Evolutionary conservation across 2,888 invertebrate genomes (phyloP).

Genomic region (Craniophora ligustri): DNA sequence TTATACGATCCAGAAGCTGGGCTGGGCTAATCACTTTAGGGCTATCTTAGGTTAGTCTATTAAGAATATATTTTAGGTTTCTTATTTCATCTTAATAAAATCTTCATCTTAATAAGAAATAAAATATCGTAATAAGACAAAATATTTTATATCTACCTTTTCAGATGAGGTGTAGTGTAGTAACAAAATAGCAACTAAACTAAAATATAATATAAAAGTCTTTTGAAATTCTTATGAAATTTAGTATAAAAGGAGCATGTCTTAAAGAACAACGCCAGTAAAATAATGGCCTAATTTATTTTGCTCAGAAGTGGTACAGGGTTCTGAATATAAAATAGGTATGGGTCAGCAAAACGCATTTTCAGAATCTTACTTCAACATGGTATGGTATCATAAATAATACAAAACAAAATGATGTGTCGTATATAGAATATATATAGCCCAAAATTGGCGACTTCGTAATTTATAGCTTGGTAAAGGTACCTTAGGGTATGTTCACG

Average conservation of each 20-base stretch:
- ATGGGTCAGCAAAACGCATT: slow-evolving; percentile 26
- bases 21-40: too few relatives aligned
- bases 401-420: slow-evolving; percentile 15
- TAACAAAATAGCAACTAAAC: too few relatives aligned
- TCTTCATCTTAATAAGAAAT: too few relatives aligned
- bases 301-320: slow-evolving; percentile 39
- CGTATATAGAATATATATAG: slow-evolving; percentile 16
- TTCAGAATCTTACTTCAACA: slow-evolving; percentile 17
- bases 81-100: too few relatives aligned
- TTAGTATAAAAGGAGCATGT: slow-evolving; percentile 15
- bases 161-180: too few relatives aligned
- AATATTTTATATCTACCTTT: too few relatives aligned
- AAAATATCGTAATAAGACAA: too few relatives aligned
- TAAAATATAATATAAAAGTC: too few relatives aligned
- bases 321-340: slow-evolving; percentile 41
- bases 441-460: slow-evolving; percentile 30
- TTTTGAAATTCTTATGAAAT: neutral
- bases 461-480: slow-evolving; percentile 22
- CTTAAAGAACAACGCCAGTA: slow-evolving; percentile 32
- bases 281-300: slow-evolving; percentile 51
- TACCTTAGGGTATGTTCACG: slow-evolving; percentile 14
- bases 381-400: slow-evolving; percentile 16
- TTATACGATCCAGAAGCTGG: too few relatives aligned
- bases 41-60: too few relatives aligned
- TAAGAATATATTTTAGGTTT: too few relatives aligned